Evolutionary conservation across 2,797 vertebrate genomes (phyloP).

Genomic region (Aplochiton taeniatus): DNA sequence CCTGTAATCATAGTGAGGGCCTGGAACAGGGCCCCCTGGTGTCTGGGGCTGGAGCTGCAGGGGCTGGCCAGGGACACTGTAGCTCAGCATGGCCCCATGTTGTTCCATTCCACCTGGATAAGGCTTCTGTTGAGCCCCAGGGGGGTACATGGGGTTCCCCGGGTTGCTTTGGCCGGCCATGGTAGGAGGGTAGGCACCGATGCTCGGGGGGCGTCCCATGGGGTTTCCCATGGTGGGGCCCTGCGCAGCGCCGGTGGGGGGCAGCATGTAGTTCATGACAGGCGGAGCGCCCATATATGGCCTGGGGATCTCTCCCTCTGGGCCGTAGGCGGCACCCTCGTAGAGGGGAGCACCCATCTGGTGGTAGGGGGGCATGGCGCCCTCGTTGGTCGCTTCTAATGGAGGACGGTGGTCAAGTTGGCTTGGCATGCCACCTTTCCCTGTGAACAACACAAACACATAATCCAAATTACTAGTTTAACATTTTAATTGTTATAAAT

Average conservation of each 20-base stretch:
- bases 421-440: conserved; percentile 80
- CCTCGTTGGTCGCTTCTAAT: conserved; percentile 83
- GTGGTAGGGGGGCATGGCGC: conserved; percentile 85
- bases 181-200: conserved; percentile 76
- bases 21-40: conserved; percentile 78
- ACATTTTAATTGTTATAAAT: too few relatives aligned
- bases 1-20: conserved; percentile 78
- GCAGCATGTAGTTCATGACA: conserved; percentile 88
- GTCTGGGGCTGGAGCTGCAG: conserved; percentile 80
- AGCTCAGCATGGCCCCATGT: conserved; percentile 81
- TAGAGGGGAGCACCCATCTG: conserved; percentile 83
- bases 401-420: conserved; percentile 84
- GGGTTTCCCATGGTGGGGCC: conserved; percentile 80
- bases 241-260: conserved; percentile 78
- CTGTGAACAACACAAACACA: conserved; percentile 46
- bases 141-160: conserved; percentile 71
- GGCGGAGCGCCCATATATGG: conserved; percentile 80
- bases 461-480: too few relatives aligned
- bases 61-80: conserved; percentile 81
- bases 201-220: conserved; percentile 80
- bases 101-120: conserved; percentile 83
- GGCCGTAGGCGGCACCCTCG: conserved; percentile 82
- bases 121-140: conserved; percentile 83
- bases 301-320: conserved; percentile 84
- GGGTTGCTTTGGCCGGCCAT: conserved; percentile 71